Evolutionary conservation across 35 echinoderm and acorn worm genomes (phyloP).

Genomic region (Apostichopus californicus): DNA sequence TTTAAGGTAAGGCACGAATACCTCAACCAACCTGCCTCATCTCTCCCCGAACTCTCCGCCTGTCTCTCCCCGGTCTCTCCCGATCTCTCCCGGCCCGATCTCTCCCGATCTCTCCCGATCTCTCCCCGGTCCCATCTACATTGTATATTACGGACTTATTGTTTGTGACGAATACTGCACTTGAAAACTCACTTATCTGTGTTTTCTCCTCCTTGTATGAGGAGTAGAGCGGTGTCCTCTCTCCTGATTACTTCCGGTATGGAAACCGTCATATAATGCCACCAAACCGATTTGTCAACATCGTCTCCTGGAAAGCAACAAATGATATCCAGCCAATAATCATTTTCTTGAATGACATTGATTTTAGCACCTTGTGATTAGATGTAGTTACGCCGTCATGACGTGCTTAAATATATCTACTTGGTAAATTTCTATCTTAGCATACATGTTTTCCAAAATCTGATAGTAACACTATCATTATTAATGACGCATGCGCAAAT

Average conservation of each 20-base stretch:
- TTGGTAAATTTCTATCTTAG: no score
- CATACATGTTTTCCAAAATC: no score
- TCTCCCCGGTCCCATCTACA: conserved; percentile 11
- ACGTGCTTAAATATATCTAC: no score
- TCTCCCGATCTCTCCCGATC: not conserved
- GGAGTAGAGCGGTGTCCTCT: conserved; percentile 21
- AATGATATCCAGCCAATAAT: conserved; percentile 1
- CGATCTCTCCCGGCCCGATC: no score
- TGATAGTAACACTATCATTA: no score
- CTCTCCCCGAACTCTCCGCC: no score
- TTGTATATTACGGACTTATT: conserved; percentile 1
- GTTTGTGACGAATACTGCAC: not conserved
- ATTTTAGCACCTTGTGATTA: no score
- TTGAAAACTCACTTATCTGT: not conserved
- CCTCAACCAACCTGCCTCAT: no score
- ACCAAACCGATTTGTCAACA: conserved; percentile 1
- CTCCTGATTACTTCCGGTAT: conserved; percentile 18
- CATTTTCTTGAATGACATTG: not conserved
- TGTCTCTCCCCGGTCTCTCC: no score
- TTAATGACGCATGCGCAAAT: no score
- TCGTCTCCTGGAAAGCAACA: conserved; percentile 17
- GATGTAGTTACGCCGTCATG: no score
- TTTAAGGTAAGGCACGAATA: no score
- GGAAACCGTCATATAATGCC: conserved; percentile 31
- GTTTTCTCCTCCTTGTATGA: not conserved